Percentiles rank a stretch among this genome's conserved stretches.
phyloP scores from a whole-genome alignment of 2,888 invertebrate genomes.

The Hirudinaria manillensis region DNA sequence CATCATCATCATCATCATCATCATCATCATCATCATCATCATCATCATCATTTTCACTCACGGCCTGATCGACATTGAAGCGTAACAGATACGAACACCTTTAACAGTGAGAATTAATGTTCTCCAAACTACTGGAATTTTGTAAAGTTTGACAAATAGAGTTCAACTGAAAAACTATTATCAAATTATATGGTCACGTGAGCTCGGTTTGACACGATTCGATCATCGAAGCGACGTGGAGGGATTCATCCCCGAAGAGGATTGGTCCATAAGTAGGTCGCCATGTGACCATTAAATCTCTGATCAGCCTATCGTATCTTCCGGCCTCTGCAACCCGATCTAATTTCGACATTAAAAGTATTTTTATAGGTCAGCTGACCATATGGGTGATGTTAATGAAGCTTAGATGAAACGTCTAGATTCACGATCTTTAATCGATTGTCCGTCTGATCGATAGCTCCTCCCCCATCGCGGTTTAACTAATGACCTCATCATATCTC shows the following conservation, averaged over 20 bases:
- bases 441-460: background rate
- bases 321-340: no score
- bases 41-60: conserved; percentile 28
- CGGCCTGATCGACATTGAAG: no score
- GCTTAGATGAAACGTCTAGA: conserved; percentile 22
- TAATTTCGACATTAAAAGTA: no score
- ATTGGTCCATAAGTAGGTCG: no score
- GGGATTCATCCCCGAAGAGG: no score
- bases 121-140: no score
- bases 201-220: conserved; percentile 1
- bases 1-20: conserved; percentile 33
- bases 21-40: conserved; percentile 33
- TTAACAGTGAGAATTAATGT: no score
- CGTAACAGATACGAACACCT: no score
- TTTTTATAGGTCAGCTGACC: no score
- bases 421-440: conserved; percentile 20
- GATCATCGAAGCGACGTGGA: background rate
- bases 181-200: conserved; percentile 2
- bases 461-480: background rate
- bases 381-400: conserved; percentile 11
- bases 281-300: no score
- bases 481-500: conserved; percentile 12
- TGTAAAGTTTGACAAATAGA: no score
- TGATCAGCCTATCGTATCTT: no score
- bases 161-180: background rate